These are phyloP conservation scores for Rostratula benghalensis DNA, from an alignment of 2,113 vertebrate genomes.

Conservation along the genomic window DNA sequence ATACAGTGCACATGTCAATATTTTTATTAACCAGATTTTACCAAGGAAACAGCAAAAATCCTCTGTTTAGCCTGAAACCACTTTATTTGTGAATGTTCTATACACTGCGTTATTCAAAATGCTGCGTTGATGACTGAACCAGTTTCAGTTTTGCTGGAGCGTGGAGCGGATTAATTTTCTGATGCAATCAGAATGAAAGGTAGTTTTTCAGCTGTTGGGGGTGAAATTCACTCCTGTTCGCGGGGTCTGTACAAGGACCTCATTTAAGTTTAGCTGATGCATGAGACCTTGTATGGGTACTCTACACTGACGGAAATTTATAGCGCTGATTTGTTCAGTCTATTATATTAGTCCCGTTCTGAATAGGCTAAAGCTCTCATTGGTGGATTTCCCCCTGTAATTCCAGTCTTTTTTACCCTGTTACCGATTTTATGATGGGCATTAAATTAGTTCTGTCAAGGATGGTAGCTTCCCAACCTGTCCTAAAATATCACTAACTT, in stretches of 20 bases:
- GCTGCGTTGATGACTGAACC: not conserved
- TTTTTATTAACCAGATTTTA: constrained; percentile 19
- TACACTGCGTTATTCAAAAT: not conserved
- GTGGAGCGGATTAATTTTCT: constrained; percentile 27
- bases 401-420: not conserved
- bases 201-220: constrained; percentile 17
- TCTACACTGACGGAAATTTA: constrained; percentile 41
- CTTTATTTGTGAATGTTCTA: not conserved
- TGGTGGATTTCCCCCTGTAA: not conserved
- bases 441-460: constrained; percentile 7
- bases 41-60: not conserved
- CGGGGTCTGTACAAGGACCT: constrained; percentile 36
- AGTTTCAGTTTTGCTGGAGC: constrained; percentile 10
- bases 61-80: not conserved
- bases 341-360: constrained; percentile 3
- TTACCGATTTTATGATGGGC: not conserved
- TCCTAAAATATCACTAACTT: not conserved
- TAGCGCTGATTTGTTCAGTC: constrained; percentile 20
- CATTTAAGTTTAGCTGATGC: constrained; percentile 8
- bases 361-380: not conserved
- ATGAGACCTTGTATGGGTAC: constrained; percentile 24
- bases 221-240: constrained; percentile 10
- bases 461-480: not conserved
- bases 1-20: constrained; percentile 19
- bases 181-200: constrained; percentile 39